These are phyloP conservation scores for Hyposoter dolosus DNA, from an alignment of 2,888 invertebrate genomes.

Conservation along the genomic window DNA sequence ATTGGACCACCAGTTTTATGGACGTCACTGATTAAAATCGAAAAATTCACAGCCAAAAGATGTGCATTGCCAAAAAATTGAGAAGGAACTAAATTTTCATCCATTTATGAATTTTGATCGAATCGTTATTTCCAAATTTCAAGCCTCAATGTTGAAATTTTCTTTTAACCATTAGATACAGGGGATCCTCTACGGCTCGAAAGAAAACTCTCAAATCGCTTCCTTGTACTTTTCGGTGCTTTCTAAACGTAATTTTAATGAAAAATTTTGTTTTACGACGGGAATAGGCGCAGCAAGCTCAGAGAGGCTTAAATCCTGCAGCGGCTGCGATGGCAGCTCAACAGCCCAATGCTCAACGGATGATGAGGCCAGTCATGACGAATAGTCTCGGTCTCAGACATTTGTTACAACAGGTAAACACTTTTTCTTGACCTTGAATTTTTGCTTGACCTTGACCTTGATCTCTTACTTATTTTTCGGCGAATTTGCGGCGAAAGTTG, in stretches of 20 bases:
- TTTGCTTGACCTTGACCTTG: not conserved
- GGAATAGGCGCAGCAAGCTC: slow-evolving; percentile 82
- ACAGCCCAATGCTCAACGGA: slow-evolving; percentile 87
- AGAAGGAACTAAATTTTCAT: too few species aligned
- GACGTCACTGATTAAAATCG: too few species aligned
- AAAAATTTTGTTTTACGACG: slow-evolving; percentile 10
- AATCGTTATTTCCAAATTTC: too few species aligned
- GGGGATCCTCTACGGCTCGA: too few species aligned
- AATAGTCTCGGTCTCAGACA: slow-evolving; percentile 93
- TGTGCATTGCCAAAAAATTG: too few species aligned
- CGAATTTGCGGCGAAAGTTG: not conserved
- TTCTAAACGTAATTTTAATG: not conserved
- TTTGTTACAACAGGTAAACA: slow-evolving; percentile 90
- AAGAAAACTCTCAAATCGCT: not conserved
- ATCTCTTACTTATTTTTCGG: not conserved
- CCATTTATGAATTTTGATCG: too few species aligned
- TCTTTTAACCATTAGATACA: not conserved
- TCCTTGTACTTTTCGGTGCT: not conserved
- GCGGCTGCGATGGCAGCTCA: slow-evolving; percentile 82
- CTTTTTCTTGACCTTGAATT: not conserved
- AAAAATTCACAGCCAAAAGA: too few species aligned
- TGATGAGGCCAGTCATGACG: slow-evolving; percentile 91
- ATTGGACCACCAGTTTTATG: too few species aligned
- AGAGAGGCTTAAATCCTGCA: slow-evolving; percentile 81
- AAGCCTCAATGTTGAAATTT: not conserved